These are phyloP conservation scores for Lepetodrilus schrolli DNA, from an alignment of 2,888 invertebrate genomes.

Conservation along the genomic window DNA sequence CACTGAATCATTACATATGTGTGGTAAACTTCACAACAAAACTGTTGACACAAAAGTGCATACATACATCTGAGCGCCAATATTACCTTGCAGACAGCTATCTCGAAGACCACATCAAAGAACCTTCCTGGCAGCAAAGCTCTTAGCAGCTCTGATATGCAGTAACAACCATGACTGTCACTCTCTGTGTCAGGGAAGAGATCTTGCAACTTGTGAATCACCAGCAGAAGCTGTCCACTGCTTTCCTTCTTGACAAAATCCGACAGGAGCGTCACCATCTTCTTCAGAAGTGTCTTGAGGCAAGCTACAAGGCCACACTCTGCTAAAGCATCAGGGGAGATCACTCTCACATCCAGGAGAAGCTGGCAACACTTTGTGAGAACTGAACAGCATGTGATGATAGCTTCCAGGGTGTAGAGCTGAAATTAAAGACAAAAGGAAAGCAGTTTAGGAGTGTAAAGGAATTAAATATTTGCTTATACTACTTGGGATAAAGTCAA, in stretches of 20 bases:
- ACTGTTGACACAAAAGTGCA: too few relatives aligned
- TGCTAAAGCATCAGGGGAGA: neutral
- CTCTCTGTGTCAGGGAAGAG: slow-evolving; percentile 36
- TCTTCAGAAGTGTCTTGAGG: slow-evolving; percentile 47
- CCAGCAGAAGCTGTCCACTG: slow-evolving; percentile 29
- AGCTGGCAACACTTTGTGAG: neutral
- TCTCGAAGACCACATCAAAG: slow-evolving; percentile 52
- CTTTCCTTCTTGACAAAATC: slow-evolving; percentile 51
- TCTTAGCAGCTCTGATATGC: slow-evolving; percentile 43
- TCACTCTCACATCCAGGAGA: neutral
- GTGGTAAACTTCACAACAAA: too few relatives aligned
- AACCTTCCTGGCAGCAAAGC: slow-evolving; percentile 50
- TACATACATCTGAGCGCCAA: too few relatives aligned
- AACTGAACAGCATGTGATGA: slow-evolving; percentile 29
- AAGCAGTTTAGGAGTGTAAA: too few relatives aligned
- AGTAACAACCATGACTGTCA: slow-evolving; percentile 17
- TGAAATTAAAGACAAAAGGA: slow-evolving; percentile 2
- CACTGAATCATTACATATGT: too few relatives aligned
- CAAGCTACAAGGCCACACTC: slow-evolving; percentile 12
- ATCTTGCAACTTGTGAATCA: slow-evolving; percentile 38
- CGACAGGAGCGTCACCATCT: slow-evolving; percentile 42
- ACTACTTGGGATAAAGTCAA: too few relatives aligned
- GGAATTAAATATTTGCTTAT: too few relatives aligned
- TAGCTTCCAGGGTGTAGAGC: slow-evolving; percentile 40
- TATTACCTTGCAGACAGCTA: slow-evolving; percentile 59